Base-by-base conservation (phyloP, 1,140 invertebrate genomes). In the Lordiphosa collinella region DNA sequence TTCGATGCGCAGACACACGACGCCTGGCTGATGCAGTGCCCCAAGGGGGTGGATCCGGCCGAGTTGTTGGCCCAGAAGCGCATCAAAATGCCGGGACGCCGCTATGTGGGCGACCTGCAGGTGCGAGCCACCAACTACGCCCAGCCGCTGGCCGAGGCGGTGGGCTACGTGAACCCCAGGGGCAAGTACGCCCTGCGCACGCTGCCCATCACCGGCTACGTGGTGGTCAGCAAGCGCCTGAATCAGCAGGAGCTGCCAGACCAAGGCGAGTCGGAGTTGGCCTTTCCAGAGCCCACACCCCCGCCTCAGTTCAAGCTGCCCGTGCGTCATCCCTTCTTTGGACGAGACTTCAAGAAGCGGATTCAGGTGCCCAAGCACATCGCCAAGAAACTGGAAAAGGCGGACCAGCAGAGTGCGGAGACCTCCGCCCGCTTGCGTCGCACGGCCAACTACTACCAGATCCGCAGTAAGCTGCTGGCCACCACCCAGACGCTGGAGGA, bases 291-390 rank as follows among this genome's bases (percentile, higher is more conserved):
- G 5, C 11, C 25, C 2, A 3, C 4, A 3, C n/a, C 25, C 3
- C 66, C 71, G 1, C 61, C 29, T 0, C 55, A 41, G 8, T 52
- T 38, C n/a, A 25, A 29, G 7, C 10, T 63, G 35, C 54, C 57
- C 1, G 37, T 72, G 5, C 61, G 78, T 2, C 76, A 82, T 61
- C 76, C 76, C 1, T 76, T 72, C n/a, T 82, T 82, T 16, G 76
- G 76, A 0, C 52, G 62, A 0, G 36, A 71, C 10, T 82, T 52
- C 9, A 60, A 82, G 46, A 22, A 11, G 1, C 55, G 38, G 38
- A 64, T 84, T 6, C 25, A 76, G 8, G 5, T 82, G 6, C 46
- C 47, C 14, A 38, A 59, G 12, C 32, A 31, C 0, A 56, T 55
- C 4, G 11, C 16, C 0, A 36, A 55, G 2, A 12, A 14, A 0